phyloP scores from a whole-genome alignment of 2,797 vertebrate species.

The Pseudotriccus pelzelni region DNA sequence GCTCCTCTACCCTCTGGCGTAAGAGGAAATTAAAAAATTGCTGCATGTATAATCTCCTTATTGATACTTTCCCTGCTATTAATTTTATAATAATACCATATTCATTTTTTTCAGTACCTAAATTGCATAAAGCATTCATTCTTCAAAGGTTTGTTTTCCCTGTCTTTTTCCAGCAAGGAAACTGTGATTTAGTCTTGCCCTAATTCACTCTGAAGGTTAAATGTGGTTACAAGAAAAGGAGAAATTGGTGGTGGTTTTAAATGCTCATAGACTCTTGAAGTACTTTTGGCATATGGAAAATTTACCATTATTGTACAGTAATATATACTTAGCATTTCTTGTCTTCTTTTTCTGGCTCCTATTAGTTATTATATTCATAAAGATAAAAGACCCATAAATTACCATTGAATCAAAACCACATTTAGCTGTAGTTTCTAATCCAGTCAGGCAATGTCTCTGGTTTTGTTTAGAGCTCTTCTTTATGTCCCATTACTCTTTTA shows the following conservation, averaged over 20 bases:
- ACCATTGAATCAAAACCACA: slow-evolving; percentile 14
- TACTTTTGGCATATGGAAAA: neutral
- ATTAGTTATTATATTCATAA: slow-evolving; percentile 9
- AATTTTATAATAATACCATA: neutral
- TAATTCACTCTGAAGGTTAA: neutral
- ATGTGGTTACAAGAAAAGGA: neutral
- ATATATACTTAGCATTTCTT: neutral
- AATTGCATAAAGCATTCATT: neutral
- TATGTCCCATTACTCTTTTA: neutral
- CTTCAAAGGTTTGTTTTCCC: neutral
- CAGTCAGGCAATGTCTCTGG: neutral
- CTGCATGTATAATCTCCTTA: neutral
- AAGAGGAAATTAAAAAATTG: neutral
- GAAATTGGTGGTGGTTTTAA: neutral
- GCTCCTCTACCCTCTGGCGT: neutral
- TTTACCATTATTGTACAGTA: neutral
- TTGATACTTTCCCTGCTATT: neutral
- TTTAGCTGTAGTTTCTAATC: neutral
- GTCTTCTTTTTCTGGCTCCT: neutral
- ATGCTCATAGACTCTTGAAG: neutral
- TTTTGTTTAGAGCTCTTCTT: neutral
- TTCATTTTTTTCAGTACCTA: neutral
- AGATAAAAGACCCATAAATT: slow-evolving; percentile 13
- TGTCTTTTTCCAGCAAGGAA: neutral
- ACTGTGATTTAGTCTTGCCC: neutral